phyloP scores from a whole-genome alignment of 2,113 vertebrate genomes.

The Trichechus manatus region DNA sequence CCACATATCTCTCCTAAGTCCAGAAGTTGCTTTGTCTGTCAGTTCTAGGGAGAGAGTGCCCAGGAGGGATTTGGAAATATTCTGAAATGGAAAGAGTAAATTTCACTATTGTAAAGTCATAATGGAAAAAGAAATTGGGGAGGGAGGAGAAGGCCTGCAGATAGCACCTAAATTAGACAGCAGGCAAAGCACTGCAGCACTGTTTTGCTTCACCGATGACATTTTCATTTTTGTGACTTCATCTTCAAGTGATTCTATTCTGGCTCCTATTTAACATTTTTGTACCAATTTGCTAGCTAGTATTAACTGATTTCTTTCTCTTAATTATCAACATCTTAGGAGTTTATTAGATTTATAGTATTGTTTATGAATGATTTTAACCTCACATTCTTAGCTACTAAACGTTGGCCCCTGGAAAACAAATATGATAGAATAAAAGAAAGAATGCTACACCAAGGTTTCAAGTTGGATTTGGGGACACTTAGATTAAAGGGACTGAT shows the following conservation, averaged over 20 bases:
- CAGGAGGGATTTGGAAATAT: background rate
- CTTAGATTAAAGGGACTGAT: background rate
- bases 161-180: background rate
- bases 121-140: background rate
- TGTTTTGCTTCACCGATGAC: background rate
- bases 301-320: constrained; percentile 39
- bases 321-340: background rate
- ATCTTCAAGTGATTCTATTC: background rate
- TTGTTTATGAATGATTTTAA: constrained; percentile 2
- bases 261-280: constrained; percentile 1
- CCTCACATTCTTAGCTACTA: constrained; percentile 26
- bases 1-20: background rate
- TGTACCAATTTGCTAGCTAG: constrained; percentile 12
- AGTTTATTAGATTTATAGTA: constrained; percentile 37
- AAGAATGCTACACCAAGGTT: background rate
- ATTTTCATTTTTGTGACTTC: constrained; percentile 25
- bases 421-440: background rate
- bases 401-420: background rate
- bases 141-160: accelerated
- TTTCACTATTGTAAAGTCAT: constrained; percentile 36
- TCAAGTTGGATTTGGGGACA: background rate
- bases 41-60: background rate
- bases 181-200: background rate
- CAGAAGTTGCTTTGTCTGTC: background rate
- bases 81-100: constrained; percentile 35